Percentiles rank a stretch among this genome's conserved stretches.
Evolutionary conservation across 2,888 invertebrate genomes (phyloP).

Genomic region (Brenthis ino): DNA sequence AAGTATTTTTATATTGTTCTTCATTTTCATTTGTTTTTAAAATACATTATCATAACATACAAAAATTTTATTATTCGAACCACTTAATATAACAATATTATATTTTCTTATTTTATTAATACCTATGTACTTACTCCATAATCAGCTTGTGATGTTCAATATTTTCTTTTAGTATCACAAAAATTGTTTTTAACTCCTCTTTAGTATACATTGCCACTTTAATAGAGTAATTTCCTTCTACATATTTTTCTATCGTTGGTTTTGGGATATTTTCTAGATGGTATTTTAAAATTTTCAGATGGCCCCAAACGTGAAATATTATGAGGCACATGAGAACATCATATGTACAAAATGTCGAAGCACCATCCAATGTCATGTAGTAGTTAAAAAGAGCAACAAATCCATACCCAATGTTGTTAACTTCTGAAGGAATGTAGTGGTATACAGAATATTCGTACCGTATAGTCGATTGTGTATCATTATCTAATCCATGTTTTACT

Average conservation of each 20-base stretch:
- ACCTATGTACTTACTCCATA: conserved; percentile 33
- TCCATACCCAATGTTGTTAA: not conserved
- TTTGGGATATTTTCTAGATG: conserved; percentile 31
- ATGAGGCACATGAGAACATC: conserved; percentile 25
- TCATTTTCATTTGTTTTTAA: too few species aligned
- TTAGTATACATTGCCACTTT: conserved; percentile 3
- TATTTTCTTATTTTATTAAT: conserved; percentile 3
- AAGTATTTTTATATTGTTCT: too few species aligned
- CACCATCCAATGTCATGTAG: conserved; percentile 25
- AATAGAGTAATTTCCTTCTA: not conserved
- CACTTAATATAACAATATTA: conserved; percentile 28
- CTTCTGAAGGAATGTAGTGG: conserved; percentile 1
- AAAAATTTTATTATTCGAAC: too few species aligned
- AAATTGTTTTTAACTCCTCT: conserved; percentile 24
- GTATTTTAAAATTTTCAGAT: conserved; percentile 35
- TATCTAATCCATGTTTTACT: not conserved
- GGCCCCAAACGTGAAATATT: conserved; percentile 37
- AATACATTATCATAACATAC: too few species aligned
- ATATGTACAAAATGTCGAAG: conserved; percentile 14
- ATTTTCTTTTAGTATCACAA: conserved; percentile 27
- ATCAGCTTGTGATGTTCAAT: conserved; percentile 37
- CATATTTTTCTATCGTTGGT: not conserved
- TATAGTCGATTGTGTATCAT: not conserved
- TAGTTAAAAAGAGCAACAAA: not conserved
- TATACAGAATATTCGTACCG: not conserved